These are phyloP conservation scores for Apostichopus japonicus DNA, from an alignment of 35 echinoderm and acorn worm genomes.

Conservation along the genomic window DNA sequence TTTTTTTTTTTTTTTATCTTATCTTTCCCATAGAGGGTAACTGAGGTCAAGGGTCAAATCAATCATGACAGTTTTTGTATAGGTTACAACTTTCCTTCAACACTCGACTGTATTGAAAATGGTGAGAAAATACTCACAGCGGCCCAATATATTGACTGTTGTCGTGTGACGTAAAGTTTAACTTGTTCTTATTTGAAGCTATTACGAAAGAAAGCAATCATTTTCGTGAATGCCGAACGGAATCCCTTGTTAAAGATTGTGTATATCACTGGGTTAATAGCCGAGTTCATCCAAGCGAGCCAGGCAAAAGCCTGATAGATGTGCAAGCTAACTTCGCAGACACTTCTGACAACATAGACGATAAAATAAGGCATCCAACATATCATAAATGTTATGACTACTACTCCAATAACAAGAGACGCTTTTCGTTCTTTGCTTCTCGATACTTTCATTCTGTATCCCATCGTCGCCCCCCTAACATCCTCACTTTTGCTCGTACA, in stretches of 20 bases:
- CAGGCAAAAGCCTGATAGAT: constrained; percentile 66
- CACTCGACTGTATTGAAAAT: too few relatives aligned
- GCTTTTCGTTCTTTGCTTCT: constrained; percentile 66
- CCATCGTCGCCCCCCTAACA: too few relatives aligned
- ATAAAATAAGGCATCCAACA: constrained; percentile 92
- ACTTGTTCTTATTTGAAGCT: too few relatives aligned
- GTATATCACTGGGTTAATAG: constrained; percentile 84
- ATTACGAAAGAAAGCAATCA: constrained; percentile 2
- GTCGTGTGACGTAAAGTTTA: too few relatives aligned
- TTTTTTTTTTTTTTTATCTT: too few relatives aligned
- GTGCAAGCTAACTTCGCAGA: constrained; percentile 48
- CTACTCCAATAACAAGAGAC: constrained; percentile 67
- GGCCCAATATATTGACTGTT: too few relatives aligned
- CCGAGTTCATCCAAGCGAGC: constrained; percentile 90
- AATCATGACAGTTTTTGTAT: too few relatives aligned
- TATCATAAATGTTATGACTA: constrained; percentile 77
- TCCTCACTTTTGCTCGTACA: too few relatives aligned
- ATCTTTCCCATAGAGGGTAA: too few relatives aligned
- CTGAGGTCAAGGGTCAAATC: too few relatives aligned
- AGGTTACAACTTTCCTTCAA: too few relatives aligned
- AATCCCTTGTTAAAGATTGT: constrained; percentile 91
- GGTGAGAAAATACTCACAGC: too few relatives aligned
- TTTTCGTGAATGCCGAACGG: constrained; percentile 81
- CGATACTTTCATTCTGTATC: constrained; percentile 19
- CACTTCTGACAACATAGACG: constrained; percentile 47